Conservation (phyloP, 2,797 vertebrate genomes). For the Sphaeramia orbicularis region DNA sequence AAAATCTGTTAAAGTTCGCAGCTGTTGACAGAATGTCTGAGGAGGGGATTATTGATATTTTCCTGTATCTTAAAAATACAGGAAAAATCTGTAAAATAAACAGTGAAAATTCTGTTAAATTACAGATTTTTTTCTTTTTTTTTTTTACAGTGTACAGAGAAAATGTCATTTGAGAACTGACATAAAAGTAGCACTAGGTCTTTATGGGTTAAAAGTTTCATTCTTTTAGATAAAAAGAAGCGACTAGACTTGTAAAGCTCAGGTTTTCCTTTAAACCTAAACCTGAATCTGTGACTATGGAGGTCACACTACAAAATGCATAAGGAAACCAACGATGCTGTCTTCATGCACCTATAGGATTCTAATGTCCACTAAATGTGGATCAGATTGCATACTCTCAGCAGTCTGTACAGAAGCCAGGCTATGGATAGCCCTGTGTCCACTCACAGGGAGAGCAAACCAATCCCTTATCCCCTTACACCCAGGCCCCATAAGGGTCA, state of each 20-base stretch:
- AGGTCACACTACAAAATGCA: constrained; percentile 30
- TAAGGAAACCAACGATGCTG: constrained; percentile 21
- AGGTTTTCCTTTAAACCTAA: not conserved
- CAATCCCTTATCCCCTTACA: constrained; percentile 84
- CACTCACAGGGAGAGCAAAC: constrained; percentile 82
- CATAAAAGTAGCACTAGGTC: too few relatives aligned
- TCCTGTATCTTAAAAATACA: too few relatives aligned
- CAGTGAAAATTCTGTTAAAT: too few relatives aligned
- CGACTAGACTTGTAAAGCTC: not conserved
- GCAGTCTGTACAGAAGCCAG: constrained; percentile 61
- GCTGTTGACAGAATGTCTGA: too few relatives aligned
- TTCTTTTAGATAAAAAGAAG: not conserved
- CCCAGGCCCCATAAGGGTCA: constrained; percentile 74
- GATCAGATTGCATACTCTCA: constrained; percentile 84
- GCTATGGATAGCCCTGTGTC: constrained; percentile 79
- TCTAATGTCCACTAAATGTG: constrained; percentile 69
- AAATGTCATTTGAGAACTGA: too few relatives aligned
- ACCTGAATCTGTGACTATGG: constrained; percentile 12
- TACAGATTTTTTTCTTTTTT: too few relatives aligned
- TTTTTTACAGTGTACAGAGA: too few relatives aligned
- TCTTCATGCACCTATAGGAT: constrained; percentile 59
- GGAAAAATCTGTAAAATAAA: too few relatives aligned
- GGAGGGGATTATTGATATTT: too few relatives aligned
- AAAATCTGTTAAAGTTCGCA: too few relatives aligned
- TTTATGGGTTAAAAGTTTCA: not conserved